Evolutionary conservation across 2,797 vertebrate genomes (phyloP).

Genomic region (Micropoecilia bifurca): DNA sequence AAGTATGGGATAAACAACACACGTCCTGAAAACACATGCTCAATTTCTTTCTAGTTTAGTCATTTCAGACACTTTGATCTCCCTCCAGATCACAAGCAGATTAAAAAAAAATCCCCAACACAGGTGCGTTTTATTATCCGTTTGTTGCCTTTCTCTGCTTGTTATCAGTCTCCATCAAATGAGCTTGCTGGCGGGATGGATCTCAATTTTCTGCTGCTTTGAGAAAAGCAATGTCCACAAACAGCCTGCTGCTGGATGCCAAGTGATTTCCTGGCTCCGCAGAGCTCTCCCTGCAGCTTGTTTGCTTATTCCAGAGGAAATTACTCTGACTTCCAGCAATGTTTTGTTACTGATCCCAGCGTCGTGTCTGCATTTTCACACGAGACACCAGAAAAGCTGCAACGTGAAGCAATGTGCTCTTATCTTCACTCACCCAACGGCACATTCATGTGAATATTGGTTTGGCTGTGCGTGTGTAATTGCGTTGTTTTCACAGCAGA

Average conservation of each 20-base stretch:
- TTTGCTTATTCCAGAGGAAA: slow-evolving; percentile 70
- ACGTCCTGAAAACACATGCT: not conserved
- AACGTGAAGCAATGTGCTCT: not conserved
- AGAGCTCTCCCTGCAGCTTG: slow-evolving; percentile 34
- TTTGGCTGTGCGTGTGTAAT: not conserved
- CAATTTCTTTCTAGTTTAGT: not conserved
- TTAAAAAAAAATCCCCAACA: not conserved
- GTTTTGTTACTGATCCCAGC: slow-evolving; percentile 17
- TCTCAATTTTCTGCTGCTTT: not conserved
- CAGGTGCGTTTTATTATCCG: not conserved
- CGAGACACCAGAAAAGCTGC: not conserved
- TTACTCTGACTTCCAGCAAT: slow-evolving; percentile 52
- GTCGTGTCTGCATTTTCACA: not conserved
- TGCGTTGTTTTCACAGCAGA: slow-evolving; percentile 37
- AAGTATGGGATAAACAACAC: not conserved
- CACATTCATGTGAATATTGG: not conserved
- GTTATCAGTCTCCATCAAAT: slow-evolving; percentile 3
- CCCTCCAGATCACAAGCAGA: not conserved
- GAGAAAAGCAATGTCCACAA: not conserved
- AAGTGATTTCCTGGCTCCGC: slow-evolving; percentile 61
- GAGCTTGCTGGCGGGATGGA: not conserved
- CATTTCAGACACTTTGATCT: not conserved
- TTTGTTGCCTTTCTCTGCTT: not conserved
- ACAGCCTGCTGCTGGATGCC: slow-evolving; percentile 28
- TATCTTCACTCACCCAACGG: not conserved